Conservation (phyloP, 37 sponge, comb jelly and placozoan species). For the Halisarca cf. caerulea region DNA sequence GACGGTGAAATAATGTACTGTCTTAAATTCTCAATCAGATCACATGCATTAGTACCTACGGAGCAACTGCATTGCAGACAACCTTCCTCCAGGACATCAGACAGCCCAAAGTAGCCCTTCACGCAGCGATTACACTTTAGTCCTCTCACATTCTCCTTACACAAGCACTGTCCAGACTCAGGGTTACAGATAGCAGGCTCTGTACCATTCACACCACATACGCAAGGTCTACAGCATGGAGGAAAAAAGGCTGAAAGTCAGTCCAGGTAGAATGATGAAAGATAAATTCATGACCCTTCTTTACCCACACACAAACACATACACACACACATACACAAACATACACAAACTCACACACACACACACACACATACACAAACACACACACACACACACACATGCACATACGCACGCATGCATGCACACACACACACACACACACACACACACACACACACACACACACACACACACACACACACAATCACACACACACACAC, state of each 20-base stretch:
- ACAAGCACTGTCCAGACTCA: slow-evolving; percentile 53
- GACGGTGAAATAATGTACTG: neutral
- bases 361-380: too few species aligned
- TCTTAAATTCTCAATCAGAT: neutral
- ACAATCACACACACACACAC: too few species aligned
- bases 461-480: too few species aligned
- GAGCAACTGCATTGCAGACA: neutral
- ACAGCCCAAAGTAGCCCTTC: slow-evolving; percentile 57
- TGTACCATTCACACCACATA: slow-evolving; percentile 52
- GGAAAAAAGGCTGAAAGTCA: neutral
- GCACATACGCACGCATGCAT: too few species aligned
- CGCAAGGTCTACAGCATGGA: slow-evolving; percentile 44
- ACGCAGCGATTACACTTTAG: slow-evolving; percentile 58
- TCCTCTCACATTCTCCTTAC: slow-evolving; percentile 72
- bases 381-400: too few species aligned
- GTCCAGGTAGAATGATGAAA: neutral
- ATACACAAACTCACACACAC: too few species aligned
- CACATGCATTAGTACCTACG: neutral
- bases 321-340: too few species aligned
- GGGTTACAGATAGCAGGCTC: slow-evolving; percentile 34
- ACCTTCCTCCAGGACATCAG: neutral
- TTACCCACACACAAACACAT: too few species aligned
- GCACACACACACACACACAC: too few species aligned
- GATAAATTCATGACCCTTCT: too few species aligned
- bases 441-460: too few species aligned